Evolutionary conservation across 2,113 vertebrate genomes (phyloP).

Genomic region (Oreochromis tanganicae): DNA sequence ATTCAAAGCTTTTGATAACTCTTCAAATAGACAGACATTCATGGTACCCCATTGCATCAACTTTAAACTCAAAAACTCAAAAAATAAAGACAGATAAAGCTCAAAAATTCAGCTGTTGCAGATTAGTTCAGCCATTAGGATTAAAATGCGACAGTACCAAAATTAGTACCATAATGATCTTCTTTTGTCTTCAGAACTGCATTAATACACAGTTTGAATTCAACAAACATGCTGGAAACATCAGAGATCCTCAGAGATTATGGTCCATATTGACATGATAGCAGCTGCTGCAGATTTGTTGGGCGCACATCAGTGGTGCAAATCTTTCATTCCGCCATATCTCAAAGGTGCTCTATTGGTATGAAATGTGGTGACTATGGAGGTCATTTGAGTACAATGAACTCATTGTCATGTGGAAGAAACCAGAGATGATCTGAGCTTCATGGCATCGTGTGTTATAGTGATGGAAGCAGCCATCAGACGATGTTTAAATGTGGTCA

Average conservation of each 20-base stretch:
- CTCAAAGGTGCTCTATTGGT: background rate
- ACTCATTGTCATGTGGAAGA: background rate
- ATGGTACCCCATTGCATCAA: background rate
- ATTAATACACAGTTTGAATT: background rate
- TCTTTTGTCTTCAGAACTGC: background rate
- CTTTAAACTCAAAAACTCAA: background rate
- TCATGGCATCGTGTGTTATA: background rate
- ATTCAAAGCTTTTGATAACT: background rate
- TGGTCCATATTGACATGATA: background rate
- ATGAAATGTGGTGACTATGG: rapidly evolving
- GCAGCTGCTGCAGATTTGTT: background rate
- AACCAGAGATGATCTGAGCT: background rate
- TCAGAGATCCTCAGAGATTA: background rate
- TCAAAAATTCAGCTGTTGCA: background rate
- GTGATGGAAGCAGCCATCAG: background rate
- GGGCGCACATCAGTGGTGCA: background rate
- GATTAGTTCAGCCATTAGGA: background rate
- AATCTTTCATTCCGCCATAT: background rate
- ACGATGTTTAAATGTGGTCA: rapidly evolving
- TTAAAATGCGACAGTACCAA: background rate
- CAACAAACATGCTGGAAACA: background rate
- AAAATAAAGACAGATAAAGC: background rate
- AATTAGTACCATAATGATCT: background rate
- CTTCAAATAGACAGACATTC: background rate
- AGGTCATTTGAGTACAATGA: rapidly evolving